Conservation (phyloP, 2,113 vertebrate species). For the Myocastor coypus region DNA sequence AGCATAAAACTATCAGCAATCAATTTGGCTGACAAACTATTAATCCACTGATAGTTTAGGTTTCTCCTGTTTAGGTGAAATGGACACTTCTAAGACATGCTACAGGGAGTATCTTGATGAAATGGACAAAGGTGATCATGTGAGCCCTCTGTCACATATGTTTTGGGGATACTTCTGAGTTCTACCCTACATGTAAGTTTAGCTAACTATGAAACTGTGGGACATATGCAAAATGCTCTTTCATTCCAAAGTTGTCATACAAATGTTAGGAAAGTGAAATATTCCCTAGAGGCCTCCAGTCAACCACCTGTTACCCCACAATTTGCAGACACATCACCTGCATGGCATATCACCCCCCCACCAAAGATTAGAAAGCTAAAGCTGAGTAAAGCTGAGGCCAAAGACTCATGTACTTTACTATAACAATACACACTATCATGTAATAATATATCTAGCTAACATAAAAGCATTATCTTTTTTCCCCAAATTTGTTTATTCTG, state of each 20-base stretch:
- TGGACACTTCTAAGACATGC: neutral
- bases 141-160: neutral
- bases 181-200: neutral
- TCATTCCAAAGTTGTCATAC: neutral
- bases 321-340: no score
- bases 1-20: neutral
- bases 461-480: neutral
- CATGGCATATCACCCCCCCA: neutral
- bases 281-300: no score
- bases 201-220: neutral
- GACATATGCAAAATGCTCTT: neutral
- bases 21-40: neutral
- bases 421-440: neutral
- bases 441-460: neutral
- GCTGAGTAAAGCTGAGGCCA: neutral
- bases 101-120: neutral
- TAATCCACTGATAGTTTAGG: neutral
- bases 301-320: no score
- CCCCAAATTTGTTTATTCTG: neutral
- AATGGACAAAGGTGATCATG: neutral
- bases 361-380: neutral
- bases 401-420: neutral
- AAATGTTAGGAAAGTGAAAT: no score
- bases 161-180: neutral
- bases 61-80: neutral